phyloP scores from a whole-genome alignment of 2,888 invertebrate genomes.

The Nomada lathburiana region DNA sequence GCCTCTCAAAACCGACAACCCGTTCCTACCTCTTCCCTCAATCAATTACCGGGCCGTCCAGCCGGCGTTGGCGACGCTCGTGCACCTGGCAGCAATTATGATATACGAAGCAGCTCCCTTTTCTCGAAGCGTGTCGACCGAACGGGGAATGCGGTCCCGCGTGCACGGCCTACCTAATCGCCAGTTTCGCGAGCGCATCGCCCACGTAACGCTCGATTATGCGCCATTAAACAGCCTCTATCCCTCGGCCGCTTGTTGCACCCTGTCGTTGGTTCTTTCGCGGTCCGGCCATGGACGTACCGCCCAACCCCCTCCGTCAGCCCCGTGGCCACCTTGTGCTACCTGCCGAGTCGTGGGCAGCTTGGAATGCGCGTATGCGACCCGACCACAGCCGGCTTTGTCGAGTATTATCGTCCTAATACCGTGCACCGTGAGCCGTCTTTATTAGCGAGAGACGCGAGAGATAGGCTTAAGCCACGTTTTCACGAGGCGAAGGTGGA shows the following conservation, averaged over 20 bases:
- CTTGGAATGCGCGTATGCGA: slow-evolving; percentile 57
- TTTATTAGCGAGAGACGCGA: slow-evolving; percentile 51
- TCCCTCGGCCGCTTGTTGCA: slow-evolving; percentile 4
- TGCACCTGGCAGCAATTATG: slow-evolving; percentile 66
- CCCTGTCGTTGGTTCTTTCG: background rate
- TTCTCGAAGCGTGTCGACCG: slow-evolving; percentile 40
- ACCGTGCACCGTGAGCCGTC: slow-evolving; percentile 52
- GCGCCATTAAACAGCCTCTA: slow-evolving; percentile 54
- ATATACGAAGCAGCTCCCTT: slow-evolving; percentile 54
- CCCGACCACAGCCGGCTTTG: slow-evolving; percentile 23
- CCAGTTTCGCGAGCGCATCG: slow-evolving; percentile 61
- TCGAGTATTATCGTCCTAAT: slow-evolving; percentile 62
- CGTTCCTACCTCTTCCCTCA: background rate
- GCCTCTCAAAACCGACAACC: background rate
- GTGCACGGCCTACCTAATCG: slow-evolving; percentile 48
- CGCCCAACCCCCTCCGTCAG: background rate
- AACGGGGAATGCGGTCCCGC: slow-evolving; percentile 52
- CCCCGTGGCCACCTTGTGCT: slow-evolving; percentile 43
- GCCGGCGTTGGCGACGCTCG: slow-evolving; percentile 15
- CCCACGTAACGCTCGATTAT: slow-evolving; percentile 66
- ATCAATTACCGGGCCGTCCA: slow-evolving; percentile 21
- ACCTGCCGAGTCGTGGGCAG: slow-evolving; percentile 69
- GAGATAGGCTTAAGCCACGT: slow-evolving; percentile 13
- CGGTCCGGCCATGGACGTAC: background rate
- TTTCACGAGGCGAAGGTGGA: background rate